Evolutionary conservation across 2,113 vertebrate genomes (phyloP).

Genomic region (Corythornis vintsioides): DNA sequence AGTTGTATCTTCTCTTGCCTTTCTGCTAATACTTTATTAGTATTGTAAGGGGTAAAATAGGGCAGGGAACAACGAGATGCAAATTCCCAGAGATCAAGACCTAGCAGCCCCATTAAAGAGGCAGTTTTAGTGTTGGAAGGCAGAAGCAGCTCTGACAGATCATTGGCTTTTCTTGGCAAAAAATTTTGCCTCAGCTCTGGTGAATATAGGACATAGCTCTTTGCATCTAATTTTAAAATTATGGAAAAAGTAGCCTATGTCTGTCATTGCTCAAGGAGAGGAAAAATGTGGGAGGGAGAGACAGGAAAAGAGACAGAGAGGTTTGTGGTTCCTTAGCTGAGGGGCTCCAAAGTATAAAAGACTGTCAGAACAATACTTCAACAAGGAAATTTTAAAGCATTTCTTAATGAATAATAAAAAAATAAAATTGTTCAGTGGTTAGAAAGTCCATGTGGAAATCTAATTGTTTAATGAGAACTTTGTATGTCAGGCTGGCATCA

Average conservation of each 20-base stretch:
- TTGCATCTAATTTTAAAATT: conserved; percentile 41
- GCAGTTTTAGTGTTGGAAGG: neutral
- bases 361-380: neutral
- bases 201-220: neutral
- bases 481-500: neutral
- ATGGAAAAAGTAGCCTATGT: conserved; percentile 24
- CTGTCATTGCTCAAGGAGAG: neutral
- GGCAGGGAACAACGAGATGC: neutral
- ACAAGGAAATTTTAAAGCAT: neutral
- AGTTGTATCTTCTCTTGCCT: neutral
- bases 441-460: neutral
- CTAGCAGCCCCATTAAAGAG: neutral
- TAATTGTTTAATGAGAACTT: neutral
- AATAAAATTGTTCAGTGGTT: neutral
- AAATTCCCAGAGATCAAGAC: neutral
- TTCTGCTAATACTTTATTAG: neutral
- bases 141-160: neutral
- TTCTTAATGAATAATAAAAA: neutral
- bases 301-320: neutral
- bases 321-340: neutral
- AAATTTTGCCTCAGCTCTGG: neutral
- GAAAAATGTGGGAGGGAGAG: neutral
- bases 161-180: conserved; percentile 11
- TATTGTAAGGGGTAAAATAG: neutral
- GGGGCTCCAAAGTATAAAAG: neutral